Conservation (phyloP, 2,888 invertebrate genomes). For the Silvanus unidentatus region DNA sequence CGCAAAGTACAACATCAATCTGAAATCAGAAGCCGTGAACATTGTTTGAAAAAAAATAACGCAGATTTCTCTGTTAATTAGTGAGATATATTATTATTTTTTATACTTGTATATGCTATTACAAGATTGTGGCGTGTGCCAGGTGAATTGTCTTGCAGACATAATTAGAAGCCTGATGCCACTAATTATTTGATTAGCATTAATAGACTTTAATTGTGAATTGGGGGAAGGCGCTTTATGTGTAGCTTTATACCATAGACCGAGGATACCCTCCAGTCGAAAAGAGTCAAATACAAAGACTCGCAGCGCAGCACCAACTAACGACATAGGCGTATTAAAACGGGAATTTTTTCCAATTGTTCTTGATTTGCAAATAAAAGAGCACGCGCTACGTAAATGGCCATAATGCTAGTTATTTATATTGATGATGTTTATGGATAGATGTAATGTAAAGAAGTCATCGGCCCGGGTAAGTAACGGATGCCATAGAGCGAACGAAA, state of each 20-base stretch:
- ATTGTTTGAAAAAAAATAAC: constrained; percentile 36
- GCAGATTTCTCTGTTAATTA: constrained; percentile 41
- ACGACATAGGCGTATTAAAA: no score
- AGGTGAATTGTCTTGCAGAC: constrained; percentile 29
- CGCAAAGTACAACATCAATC: constrained; percentile 30
- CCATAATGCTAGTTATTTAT: constrained; percentile 14
- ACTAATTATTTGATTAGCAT: constrained; percentile 2
- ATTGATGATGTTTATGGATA: constrained; percentile 25
- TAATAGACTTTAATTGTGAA: neutral
- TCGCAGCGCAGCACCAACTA: no score
- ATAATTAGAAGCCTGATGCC: constrained; percentile 30
- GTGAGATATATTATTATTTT: constrained; percentile 21
- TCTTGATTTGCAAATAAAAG: no score
- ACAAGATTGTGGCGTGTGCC: constrained; percentile 36
- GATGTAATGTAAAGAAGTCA: constrained; percentile 43
- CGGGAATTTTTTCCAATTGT: no score
- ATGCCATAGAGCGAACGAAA: constrained; percentile 42
- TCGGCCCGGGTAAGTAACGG: constrained; percentile 42
- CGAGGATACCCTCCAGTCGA: no score
- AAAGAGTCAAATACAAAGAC: no score
- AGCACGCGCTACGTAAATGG: constrained; percentile 14
- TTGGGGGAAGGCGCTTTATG: no score
- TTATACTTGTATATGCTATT: no score
- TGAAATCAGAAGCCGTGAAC: constrained; percentile 31
- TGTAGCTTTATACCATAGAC: no score